phyloP scores from a whole-genome alignment of 2,888 invertebrate species.

The Diabrotica balteata region DNA sequence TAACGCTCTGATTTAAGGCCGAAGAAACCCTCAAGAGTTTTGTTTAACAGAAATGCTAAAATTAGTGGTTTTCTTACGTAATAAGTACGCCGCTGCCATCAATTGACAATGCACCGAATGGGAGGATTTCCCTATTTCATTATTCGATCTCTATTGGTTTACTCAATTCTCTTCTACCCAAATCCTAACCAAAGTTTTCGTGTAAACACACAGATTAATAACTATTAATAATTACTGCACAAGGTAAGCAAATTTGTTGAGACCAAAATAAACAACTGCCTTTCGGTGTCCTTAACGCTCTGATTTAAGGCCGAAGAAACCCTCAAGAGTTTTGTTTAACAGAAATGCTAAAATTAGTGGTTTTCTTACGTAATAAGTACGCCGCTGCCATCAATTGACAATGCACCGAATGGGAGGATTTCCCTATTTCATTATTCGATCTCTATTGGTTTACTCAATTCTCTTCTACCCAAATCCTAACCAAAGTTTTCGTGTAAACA shows the following conservation, averaged over 20 bases:
- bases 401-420: constrained; percentile 4
- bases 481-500: constrained; percentile 7
- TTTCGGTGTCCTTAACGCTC: too few relatives aligned
- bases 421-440: constrained; percentile 9
- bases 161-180: constrained; percentile 2
- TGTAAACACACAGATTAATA: constrained; percentile 6
- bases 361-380: neutral
- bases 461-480: neutral
- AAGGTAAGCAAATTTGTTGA: too few relatives aligned
- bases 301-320: too few relatives aligned
- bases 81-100: neutral
- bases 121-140: constrained; percentile 1
- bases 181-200: constrained; percentile 1
- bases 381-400: neutral
- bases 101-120: constrained; percentile 4
- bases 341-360: too few relatives aligned
- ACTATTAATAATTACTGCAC: too few relatives aligned
- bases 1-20: too few relatives aligned
- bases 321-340: too few relatives aligned
- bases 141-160: constrained; percentile 12
- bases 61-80: too few relatives aligned
- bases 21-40: too few relatives aligned
- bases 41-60: too few relatives aligned
- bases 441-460: constrained; percentile 10
- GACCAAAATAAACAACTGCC: too few relatives aligned